Evolutionary conservation across 2,797 vertebrate species (phyloP).

Genomic region (Microctenopoma stevenorrisi): DNA sequence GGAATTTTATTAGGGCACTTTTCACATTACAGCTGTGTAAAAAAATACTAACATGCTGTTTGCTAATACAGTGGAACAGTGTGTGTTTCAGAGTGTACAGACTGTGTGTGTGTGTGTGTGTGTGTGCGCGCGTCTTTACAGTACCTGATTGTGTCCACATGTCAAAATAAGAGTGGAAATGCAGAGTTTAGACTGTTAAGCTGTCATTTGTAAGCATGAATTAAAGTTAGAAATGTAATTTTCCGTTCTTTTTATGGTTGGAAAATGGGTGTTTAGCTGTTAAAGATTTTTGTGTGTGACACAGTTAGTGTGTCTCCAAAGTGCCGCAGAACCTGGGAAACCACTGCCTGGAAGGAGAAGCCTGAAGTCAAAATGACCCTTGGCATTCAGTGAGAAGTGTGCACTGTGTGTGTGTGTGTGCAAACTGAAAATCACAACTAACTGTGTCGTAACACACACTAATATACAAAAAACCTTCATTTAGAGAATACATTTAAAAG

Average conservation of each 20-base stretch:
- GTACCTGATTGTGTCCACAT: slow-evolving; percentile 20
- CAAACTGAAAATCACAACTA: not conserved
- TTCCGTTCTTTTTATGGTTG: slow-evolving; percentile 18
- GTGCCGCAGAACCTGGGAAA: slow-evolving; percentile 36
- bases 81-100: not conserved
- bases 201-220: slow-evolving; percentile 24
- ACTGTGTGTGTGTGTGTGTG: not conserved
- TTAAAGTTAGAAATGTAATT: slow-evolving; percentile 16
- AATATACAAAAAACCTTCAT: slow-evolving; percentile 25
- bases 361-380: slow-evolving; percentile 35
- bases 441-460: slow-evolving; percentile 4
- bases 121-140: slow-evolving; percentile 2
- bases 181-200: slow-evolving; percentile 14
- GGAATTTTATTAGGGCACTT: slow-evolving; percentile 56
- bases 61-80: slow-evolving; percentile 12
- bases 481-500: slow-evolving; percentile 37
- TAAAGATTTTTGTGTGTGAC: slow-evolving; percentile 23
- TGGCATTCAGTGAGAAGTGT: slow-evolving; percentile 19
- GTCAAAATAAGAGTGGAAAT: slow-evolving; percentile 23
- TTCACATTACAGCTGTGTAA: slow-evolving; percentile 41
- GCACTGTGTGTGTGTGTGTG: not conserved
- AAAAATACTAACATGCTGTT: slow-evolving; percentile 14
- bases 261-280: slow-evolving; percentile 18
- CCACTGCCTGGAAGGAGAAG: slow-evolving; percentile 20
- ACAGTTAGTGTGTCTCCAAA: slow-evolving; percentile 28